Conservation (phyloP, 1,140 invertebrate genomes). For the Hyles euphorbiae region DNA sequence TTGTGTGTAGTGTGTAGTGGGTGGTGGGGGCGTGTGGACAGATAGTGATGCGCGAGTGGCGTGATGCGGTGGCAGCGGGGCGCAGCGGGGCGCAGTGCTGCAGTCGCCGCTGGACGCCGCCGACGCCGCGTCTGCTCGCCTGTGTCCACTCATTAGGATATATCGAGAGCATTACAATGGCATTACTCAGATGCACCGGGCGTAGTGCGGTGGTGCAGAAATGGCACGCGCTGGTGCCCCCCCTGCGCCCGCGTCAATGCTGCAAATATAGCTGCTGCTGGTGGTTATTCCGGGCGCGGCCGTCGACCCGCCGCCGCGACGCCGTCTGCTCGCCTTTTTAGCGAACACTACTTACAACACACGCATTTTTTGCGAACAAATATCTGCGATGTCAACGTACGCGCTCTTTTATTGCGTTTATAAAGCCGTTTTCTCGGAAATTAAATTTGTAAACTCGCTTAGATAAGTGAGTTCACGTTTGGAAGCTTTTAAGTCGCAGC, state of each 20-base stretch:
- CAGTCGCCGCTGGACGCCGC: conserved; percentile 27
- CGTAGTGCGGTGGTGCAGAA: conserved; percentile 65
- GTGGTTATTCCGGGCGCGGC: conserved; percentile 69
- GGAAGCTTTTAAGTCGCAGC: background rate
- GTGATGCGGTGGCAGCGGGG: background rate
- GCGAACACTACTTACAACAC: conserved; percentile 61
- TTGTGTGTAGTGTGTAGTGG: background rate
- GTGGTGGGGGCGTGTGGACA: conserved; percentile 2
- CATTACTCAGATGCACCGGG: conserved; percentile 73
- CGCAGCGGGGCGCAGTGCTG: conserved; percentile 15
- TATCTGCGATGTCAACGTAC: conserved; percentile 65
- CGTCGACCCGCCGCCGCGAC: conserved; percentile 72
- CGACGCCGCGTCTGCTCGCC: conserved; percentile 56
- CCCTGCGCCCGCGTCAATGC: conserved; percentile 48
- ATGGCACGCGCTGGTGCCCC: conserved; percentile 59
- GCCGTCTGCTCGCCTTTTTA: conserved; percentile 73
- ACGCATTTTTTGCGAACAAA: conserved; percentile 66
- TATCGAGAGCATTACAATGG: conserved; percentile 72
- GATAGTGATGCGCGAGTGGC: background rate
- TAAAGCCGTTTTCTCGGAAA: conserved; percentile 34
- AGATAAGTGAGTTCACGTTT: conserved; percentile 3
- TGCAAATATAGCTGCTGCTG: conserved; percentile 71
- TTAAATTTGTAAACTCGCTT: conserved; percentile 6
- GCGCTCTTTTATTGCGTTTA: conserved; percentile 41
- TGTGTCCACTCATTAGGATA: conserved; percentile 48